phyloP scores from a whole-genome alignment of 2,888 invertebrate species.

The Opisthograptis luteolata region DNA sequence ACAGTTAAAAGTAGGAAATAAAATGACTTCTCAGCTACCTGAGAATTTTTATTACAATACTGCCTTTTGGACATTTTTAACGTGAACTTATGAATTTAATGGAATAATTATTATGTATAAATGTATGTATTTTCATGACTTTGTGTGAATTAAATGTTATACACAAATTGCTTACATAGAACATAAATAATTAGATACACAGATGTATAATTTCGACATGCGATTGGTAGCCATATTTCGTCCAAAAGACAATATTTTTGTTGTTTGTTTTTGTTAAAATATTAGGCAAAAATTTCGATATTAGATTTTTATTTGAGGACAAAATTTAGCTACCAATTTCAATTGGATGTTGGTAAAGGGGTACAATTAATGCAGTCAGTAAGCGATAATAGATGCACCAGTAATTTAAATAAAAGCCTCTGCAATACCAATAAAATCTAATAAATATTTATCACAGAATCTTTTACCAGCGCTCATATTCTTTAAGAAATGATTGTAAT shows the following conservation, averaged over 20 bases:
- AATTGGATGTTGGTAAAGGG: constrained; percentile 47
- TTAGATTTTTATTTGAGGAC: constrained; percentile 42
- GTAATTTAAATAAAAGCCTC: too few relatives aligned
- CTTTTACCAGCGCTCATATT: too few relatives aligned
- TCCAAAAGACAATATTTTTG: constrained; percentile 79
- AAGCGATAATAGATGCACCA: too few relatives aligned
- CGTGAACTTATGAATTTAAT: constrained; percentile 27
- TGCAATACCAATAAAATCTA: too few relatives aligned
- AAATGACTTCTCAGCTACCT: constrained; percentile 11
- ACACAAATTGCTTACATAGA: constrained; percentile 11
- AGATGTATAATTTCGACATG: constrained; percentile 46
- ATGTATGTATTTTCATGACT: constrained; percentile 27
- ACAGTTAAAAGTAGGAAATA: not conserved
- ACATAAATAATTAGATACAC: constrained; percentile 7
- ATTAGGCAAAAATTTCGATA: constrained; percentile 31
- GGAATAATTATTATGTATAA: too few relatives aligned
- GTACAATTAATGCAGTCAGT: constrained; percentile 15
- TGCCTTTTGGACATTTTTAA: constrained; percentile 69
- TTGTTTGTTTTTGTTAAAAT: constrained; percentile 40
- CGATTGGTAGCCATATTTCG: constrained; percentile 74
- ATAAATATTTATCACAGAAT: too few relatives aligned
- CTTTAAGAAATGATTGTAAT: too few relatives aligned
- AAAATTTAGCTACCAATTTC: constrained; percentile 74
- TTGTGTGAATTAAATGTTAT: constrained; percentile 28
- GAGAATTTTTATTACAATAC: constrained; percentile 55